A percentile compares a stretch with the other conserved stretches of the same genome.
These are phyloP conservation scores for Coenonympha arcania DNA, from an alignment of 2,888 invertebrate genomes.

Conservation along the genomic window DNA sequence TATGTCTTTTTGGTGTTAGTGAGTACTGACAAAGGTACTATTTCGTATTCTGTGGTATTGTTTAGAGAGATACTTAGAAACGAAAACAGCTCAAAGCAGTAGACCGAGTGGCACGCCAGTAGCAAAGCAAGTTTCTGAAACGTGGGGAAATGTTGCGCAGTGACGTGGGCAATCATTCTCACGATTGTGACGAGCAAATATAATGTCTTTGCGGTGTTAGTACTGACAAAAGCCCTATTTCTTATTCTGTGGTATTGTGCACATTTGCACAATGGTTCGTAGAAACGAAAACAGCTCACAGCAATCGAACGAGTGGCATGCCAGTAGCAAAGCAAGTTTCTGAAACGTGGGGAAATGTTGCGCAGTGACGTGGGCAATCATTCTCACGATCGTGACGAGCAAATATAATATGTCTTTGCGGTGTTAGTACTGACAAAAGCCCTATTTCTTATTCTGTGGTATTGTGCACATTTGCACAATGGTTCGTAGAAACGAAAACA, in stretches of 20 bases:
- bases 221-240: too few species aligned
- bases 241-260: not conserved
- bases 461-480: not conserved
- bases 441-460: too few species aligned
- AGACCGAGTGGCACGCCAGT: conserved; percentile 42
- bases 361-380: conserved; percentile 44
- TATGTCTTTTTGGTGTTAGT: too few species aligned
- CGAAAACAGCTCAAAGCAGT: conserved; percentile 40
- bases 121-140: conserved; percentile 46
- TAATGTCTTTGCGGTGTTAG: too few species aligned
- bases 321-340: conserved; percentile 44
- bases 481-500: not conserved
- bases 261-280: not conserved
- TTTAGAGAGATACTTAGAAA: not conserved
- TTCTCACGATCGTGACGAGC: conserved; percentile 34
- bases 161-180: conserved; percentile 49
- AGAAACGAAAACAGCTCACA: conserved; percentile 33
- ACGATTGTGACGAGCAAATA: conserved; percentile 26
- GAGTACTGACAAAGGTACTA: too few species aligned
- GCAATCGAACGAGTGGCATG: conserved; percentile 42
- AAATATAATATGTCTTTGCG: too few species aligned
- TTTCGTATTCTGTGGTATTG: too few species aligned
- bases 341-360: conserved; percentile 45
- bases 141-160: conserved; percentile 38
- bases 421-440: too few species aligned